Evolutionary conservation across 2,113 vertebrate genomes (phyloP).

Genomic region (Acrocephalus kingi): DNA sequence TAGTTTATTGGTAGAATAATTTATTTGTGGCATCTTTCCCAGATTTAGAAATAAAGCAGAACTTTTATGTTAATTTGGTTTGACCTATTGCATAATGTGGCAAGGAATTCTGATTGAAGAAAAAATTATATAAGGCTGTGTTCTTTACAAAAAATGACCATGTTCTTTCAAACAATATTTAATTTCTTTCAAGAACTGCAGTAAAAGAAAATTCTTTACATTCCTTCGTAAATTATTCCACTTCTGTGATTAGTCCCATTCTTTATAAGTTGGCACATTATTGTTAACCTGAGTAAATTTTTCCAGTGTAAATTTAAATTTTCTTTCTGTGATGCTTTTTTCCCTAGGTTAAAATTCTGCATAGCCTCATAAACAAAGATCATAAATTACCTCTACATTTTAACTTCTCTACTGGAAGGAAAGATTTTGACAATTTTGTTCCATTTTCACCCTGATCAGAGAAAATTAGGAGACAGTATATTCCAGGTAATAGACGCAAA

Average conservation of each 20-base stretch:
- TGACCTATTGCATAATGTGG: not conserved
- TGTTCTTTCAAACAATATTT: not conserved
- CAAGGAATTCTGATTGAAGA: not conserved
- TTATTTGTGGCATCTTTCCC: not conserved
- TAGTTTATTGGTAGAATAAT: not conserved
- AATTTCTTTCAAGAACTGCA: not conserved
- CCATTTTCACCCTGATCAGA: not conserved
- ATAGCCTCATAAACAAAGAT: not conserved
- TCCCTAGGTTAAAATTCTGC: not conserved
- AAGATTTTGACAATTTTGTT: not conserved
- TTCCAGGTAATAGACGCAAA: not conserved
- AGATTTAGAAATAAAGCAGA: not conserved
- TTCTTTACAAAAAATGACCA: not conserved
- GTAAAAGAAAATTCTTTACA: not conserved
- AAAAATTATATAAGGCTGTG: not conserved
- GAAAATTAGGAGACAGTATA: not conserved
- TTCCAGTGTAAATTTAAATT: not conserved
- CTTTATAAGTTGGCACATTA: not conserved
- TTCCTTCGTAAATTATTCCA: not conserved
- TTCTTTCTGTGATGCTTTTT: not conserved
- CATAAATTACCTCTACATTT: not conserved
- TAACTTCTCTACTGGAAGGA: not conserved
- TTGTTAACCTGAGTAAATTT: not conserved
- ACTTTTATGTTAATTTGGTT: not conserved
- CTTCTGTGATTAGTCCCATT: not conserved